A percentile compares a stretch with the other conserved stretches of the same genome.
phyloP scores from a whole-genome alignment of 2,797 vertebrate species.

The Myotis vivesi region DNA sequence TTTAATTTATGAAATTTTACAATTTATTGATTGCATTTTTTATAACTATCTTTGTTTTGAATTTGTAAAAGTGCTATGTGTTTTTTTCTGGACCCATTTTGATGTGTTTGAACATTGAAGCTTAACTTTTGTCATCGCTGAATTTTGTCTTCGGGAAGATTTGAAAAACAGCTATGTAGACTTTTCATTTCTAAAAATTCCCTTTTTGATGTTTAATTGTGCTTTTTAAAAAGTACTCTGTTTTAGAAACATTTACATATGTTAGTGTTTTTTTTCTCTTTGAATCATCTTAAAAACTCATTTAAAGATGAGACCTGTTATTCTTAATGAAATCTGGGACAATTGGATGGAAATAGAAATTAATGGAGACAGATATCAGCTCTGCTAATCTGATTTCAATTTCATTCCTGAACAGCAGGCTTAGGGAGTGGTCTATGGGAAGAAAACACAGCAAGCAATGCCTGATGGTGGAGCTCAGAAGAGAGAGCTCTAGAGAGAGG shows the following conservation, averaged over 20 bases:
- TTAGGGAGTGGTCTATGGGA: neutral
- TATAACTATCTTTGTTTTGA: neutral
- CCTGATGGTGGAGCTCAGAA: neutral
- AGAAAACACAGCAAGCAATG: neutral
- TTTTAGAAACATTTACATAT: slow-evolving; percentile 19
- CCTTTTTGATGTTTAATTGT: slow-evolving; percentile 1
- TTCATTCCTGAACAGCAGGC: neutral
- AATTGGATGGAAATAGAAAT: slow-evolving; percentile 20
- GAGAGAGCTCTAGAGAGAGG: neutral
- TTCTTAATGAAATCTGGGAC: slow-evolving; percentile 3
- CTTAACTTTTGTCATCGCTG: neutral
- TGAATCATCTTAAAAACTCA: slow-evolving; percentile 3
- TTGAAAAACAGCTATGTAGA: neutral
- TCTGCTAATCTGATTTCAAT: neutral
- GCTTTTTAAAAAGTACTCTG: neutral
- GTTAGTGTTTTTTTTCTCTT: neutral
- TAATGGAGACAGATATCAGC: neutral
- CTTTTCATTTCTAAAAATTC: slow-evolving; percentile 10
- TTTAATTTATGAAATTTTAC: neutral
- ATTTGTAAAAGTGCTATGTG: neutral
- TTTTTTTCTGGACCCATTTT: slow-evolving; percentile 27
- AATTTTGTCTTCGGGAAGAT: slow-evolving; percentile 7
- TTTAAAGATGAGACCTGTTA: neutral
- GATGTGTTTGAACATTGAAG: neutral
- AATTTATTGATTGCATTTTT: neutral